A percentile compares a stretch with the other conserved stretches of the same genome.
These are phyloP conservation scores for Tenthredo mesomela DNA, from an alignment of 2,888 invertebrate genomes.

Conservation along the genomic window DNA sequence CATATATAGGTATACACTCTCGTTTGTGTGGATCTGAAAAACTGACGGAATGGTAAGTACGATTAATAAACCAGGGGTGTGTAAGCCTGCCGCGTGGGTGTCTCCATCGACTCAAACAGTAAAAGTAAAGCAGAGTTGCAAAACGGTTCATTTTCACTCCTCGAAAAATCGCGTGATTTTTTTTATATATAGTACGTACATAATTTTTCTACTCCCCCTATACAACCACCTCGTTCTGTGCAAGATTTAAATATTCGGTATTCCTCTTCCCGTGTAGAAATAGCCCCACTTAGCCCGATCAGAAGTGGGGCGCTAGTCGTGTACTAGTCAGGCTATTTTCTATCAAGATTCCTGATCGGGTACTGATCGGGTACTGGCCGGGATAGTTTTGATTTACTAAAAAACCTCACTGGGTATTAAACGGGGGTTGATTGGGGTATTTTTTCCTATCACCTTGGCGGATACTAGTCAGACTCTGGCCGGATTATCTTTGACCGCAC, in stretches of 20 bases:
- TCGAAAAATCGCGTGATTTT: conserved; percentile 3
- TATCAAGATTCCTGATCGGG: no score
- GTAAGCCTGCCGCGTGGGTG: not conserved
- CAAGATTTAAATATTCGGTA: conserved; percentile 13
- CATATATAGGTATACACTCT: not conserved
- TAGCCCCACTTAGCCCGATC: no score
- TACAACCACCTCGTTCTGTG: not conserved
- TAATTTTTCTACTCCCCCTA: not conserved
- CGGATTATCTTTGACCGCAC: no score
- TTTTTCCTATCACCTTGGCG: no score
- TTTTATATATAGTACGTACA: not conserved
- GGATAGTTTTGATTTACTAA: no score
- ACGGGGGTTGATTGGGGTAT: no score
- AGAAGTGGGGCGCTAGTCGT: no score
- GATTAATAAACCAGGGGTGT: conserved; percentile 14
- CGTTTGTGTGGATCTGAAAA: not conserved
- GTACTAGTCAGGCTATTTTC: no score
- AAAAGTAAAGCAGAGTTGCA: not conserved
- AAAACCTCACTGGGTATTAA: no score
- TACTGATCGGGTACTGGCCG: no score
- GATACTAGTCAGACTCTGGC: no score
- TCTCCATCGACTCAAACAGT: conserved; percentile 6
- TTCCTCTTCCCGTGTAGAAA: no score
- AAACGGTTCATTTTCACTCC: conserved; percentile 23
- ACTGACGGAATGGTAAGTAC: not conserved